Base-by-base conservation (phyloP, 2,113 vertebrate genomes). In the Arvicanthis niloticus region DNA sequence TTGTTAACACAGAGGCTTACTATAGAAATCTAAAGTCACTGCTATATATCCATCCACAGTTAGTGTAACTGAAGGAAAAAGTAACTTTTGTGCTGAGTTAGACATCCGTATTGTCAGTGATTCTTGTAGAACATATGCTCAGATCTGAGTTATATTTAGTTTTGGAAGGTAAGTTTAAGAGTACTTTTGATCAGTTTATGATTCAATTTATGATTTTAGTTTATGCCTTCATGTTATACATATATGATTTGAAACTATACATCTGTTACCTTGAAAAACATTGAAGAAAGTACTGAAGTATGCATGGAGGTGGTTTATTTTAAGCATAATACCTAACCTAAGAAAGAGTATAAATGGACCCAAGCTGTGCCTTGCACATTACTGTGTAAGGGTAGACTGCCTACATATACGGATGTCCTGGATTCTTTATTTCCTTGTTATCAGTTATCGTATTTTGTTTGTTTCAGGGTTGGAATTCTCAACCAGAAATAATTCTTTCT, bases 91-190 rank as follows among this genome's bases (percentile, higher is more conserved):
- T 88, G 80, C 73, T 75, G 51, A 89, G 82, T 95, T 89, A 95
- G 82, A 78, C 70, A 76, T 73, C 77, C 75, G 2, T 86, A 93
- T 37, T 91, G 53, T 95, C 82, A 93, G 67, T 94, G 88, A 94
- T 40, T 93, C 94, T 93, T 97, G 65, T 89, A 97, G 94, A 97
- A 95, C 58, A 62, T 51, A 65, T 96, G 62, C 93, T 93, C 89
- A 94, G 81, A 60, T 91, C 91, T 95, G 91, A 97, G 62, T 97
- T 92, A 53, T 68, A 91, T 93, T 81, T 96, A 97, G 90, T 96
- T 48, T 94, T 96, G 81, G 95, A 97, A 97, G 97, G 96, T 98
- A 98, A 97, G 94, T 98, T 89, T 88, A 97, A 97, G 80, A 62
- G 72, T 96, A 97, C 93, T 96, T 96, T 97, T 65, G 88, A 96